Base-by-base conservation (phyloP, 2,797 vertebrate genomes). In the Amphiprion clarkii region DNA sequence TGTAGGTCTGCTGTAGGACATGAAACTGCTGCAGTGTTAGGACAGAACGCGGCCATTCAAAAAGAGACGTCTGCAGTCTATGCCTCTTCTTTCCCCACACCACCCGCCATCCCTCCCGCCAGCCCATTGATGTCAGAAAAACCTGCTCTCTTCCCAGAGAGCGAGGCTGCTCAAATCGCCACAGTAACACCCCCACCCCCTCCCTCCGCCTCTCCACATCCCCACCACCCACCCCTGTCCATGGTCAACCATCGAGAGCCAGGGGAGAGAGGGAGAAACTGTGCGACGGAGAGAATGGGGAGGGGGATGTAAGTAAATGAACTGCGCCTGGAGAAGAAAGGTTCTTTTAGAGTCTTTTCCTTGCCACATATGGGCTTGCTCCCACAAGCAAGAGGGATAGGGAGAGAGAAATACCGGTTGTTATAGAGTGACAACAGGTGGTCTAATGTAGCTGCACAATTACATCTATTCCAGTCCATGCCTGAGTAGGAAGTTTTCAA, bases 111-210 rank as follows among this genome's bases (percentile, higher is more conserved):
- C 82, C 81, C 85, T 86, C 82, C 76, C 72, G 75, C 71, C 21
- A 52, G 64, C 76, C 79, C 81, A 90, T 75, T 84, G 87, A 88
- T 94, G 93, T 94, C 94, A 94, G 84, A 90, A 94, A 94, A 95
- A 94, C 86, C 92, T 94, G 94, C 85, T 91, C 71, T 81, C 88
- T 95, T 95, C 94, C 91, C 94, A 95, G 88, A 90, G 84, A 90
- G 82, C 63, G 84, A 83, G 83, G 83, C 87, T 42, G 55, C 73
- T 79, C 68, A 75, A 87, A 92, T 91, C 75, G 66, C 92, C 88
- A 89, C 79, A 64, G 89, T 88, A 84, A 90, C 91, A 58, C 62
- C 74, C 72, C 54, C 23, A 23, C 23, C n/a, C 4, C 3, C 14
- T 1, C 42, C 14, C 42, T 6, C 42, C 13, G 13, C 42, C 17